Evolutionary conservation across 2,113 vertebrate genomes (phyloP).

Genomic region (Pteronura brasiliensis): DNA sequence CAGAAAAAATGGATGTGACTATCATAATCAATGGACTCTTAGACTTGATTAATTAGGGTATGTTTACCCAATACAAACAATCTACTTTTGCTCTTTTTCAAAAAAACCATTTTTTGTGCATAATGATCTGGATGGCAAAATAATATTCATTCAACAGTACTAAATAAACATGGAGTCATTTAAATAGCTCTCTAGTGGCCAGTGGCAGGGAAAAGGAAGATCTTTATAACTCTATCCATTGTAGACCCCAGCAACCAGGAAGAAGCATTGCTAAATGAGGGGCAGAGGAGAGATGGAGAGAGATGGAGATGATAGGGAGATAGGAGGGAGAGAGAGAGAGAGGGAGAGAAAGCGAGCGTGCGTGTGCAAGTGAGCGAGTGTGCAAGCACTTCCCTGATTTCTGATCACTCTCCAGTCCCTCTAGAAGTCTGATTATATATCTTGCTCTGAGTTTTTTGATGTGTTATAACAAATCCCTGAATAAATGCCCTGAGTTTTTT

Average conservation of each 20-base stretch:
- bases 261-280: background rate
- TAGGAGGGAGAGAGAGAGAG: accelerated
- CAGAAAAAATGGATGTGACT: background rate
- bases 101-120: background rate
- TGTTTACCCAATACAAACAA: background rate
- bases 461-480: background rate
- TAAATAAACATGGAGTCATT: background rate
- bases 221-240: background rate
- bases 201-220: background rate
- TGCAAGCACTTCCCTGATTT: background rate
- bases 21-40: background rate
- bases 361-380: background rate
- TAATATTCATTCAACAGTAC: background rate
- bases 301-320: background rate
- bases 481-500: background rate
- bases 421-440: background rate
- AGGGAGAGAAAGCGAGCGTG: accelerated
- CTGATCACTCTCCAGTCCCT: background rate
- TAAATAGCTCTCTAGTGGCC: background rate
- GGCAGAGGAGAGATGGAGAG: background rate
- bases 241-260: background rate
- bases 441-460: background rate
- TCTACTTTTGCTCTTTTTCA: background rate
- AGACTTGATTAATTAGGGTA: background rate
- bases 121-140: background rate